A percentile compares a stretch with the other conserved stretches of the same genome.
These are phyloP conservation scores for Chaetophractus vellerosus DNA, from an alignment of 2,797 vertebrate genomes.

Conservation along the genomic window DNA sequence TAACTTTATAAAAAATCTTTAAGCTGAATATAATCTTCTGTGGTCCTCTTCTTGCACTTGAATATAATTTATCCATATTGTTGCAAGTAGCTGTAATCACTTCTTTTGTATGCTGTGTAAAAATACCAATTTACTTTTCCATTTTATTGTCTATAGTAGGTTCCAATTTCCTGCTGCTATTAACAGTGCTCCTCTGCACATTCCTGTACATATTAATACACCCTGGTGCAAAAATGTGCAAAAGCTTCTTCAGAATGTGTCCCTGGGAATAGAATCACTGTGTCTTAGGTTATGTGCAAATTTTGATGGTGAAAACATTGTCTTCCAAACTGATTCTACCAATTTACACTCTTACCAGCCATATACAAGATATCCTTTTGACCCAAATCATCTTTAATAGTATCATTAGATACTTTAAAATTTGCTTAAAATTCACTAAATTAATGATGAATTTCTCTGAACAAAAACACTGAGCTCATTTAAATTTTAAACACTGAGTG, in stretches of 20 bases:
- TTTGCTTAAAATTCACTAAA: neutral
- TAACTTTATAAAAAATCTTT: neutral
- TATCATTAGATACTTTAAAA: neutral
- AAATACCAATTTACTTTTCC: neutral
- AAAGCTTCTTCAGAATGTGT: neutral
- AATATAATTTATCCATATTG: neutral
- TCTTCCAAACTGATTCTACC: neutral
- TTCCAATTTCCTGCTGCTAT: neutral
- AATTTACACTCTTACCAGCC: neutral
- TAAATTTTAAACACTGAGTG: neutral
- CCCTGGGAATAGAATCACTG: neutral
- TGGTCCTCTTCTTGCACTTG: neutral
- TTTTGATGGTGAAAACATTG: neutral
- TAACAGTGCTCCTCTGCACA: neutral
- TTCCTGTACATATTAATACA: neutral
- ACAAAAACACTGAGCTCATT: neutral
- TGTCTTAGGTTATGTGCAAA: neutral
- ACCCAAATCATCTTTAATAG: neutral
- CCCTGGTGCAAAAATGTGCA: neutral
- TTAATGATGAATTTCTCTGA: slow-evolving; percentile 2
- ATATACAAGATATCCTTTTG: slow-evolving; percentile 8
- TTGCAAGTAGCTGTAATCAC: neutral
- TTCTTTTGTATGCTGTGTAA: neutral
- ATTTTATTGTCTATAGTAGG: neutral
- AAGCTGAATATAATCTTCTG: neutral